Percentiles rank a stretch among this genome's conserved stretches.
These are phyloP conservation scores for Abrostola tripartita DNA, from an alignment of 2,888 invertebrate species.

Conservation along the genomic window DNA sequence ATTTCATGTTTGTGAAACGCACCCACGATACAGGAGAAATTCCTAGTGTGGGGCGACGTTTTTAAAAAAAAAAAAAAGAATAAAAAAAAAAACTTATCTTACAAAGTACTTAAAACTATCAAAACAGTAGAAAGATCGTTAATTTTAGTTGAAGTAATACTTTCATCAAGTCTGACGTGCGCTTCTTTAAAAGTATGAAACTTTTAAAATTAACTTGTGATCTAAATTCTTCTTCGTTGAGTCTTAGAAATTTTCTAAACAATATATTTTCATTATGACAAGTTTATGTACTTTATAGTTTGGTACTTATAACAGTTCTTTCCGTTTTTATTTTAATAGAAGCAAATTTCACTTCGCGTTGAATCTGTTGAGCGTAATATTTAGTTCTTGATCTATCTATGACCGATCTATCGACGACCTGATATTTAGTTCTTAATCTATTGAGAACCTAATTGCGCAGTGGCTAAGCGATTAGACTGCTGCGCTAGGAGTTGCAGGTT, in stretches of 20 bases:
- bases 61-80: too few species aligned
- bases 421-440: too few species aligned
- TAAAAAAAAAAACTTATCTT: not conserved
- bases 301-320: not conserved
- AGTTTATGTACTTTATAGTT: slow-evolving; percentile 5
- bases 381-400: too few species aligned
- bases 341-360: not conserved
- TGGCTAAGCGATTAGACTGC: too few species aligned
- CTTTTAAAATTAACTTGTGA: slow-evolving; percentile 48
- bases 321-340: not conserved
- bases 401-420: too few species aligned
- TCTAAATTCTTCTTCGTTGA: slow-evolving; percentile 19
- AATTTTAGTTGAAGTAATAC: slow-evolving; percentile 30
- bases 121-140: slow-evolving; percentile 4
- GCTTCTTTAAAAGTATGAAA: slow-evolving; percentile 38
- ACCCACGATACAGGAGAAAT: too few species aligned
- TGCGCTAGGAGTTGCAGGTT: too few species aligned
- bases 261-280: slow-evolving; percentile 43
- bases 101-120: not conserved
- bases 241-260: slow-evolving; percentile 29
- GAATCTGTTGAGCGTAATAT: too few species aligned
- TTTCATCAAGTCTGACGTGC: slow-evolving; percentile 28
- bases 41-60: too few species aligned
- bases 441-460: too few species aligned
- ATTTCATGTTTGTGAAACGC: too few species aligned